Base-by-base conservation (phyloP, 2,888 invertebrate genomes). In the Dorcus parallelipipedus region DNA sequence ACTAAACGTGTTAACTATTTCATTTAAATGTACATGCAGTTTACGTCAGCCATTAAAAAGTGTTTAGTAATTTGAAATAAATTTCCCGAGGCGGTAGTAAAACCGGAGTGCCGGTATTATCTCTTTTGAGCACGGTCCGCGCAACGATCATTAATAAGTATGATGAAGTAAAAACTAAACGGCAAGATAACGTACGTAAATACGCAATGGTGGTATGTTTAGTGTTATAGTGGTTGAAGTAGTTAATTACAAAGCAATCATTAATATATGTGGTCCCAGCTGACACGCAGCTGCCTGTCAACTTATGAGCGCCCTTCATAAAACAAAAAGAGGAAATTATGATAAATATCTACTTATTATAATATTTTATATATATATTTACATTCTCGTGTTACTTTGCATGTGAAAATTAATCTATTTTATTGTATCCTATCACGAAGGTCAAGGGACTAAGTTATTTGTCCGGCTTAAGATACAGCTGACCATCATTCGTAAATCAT, bases 171-270 rank as follows among this genome's bases (percentile, higher is more conserved):
- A 33, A 33, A 33, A 33, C 26, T 33, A 33, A 33, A 33, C 26
- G 7, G 26, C 26, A 33, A 33, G 26, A 33, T 33, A 33, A 7
- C 3, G 26, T 33, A 33, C 26, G 26, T 33, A 5, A 33, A 33
- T 33, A 33, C 26, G 26, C 26, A 33, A 33, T 59, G 54, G 69
- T 72, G 70, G 70, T 69, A 60, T 74, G 74, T 69, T 71, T 68
- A 73, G 67, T 72, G 75, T 75, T 73, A 73, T 65, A 65, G 67
- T 69, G 67, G 63, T 64, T 71, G 70, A 75, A 76, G 75, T 76
- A 75, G 73, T 71, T 78, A 78, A 78, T 78, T 78, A 78, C 77
- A 76, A 78, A 77, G 74, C 70, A 70, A 77, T 78, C 78, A 78
- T 78, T 78, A 71, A 42, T 54, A 51, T 41, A 33, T 49, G 58